phyloP scores from a whole-genome alignment of 2,797 vertebrate species.

The Manis javanica region DNA sequence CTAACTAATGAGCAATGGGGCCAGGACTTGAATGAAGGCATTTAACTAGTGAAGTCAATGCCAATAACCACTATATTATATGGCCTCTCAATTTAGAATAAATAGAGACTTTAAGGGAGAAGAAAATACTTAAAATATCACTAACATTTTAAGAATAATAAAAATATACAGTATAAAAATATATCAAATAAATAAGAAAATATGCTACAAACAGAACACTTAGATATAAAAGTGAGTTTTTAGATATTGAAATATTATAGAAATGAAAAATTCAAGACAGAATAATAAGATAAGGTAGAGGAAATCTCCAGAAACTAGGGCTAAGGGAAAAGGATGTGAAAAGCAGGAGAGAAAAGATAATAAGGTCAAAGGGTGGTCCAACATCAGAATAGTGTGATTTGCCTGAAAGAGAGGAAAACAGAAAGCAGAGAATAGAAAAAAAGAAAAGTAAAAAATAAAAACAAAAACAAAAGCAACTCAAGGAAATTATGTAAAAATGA shows the following conservation, averaged over 20 bases:
- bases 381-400: not conserved
- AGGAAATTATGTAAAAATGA: not conserved
- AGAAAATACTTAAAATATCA: slow-evolving; percentile 8
- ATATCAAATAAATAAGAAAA: not conserved
- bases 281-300: not conserved
- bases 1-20: not conserved
- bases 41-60: not conserved
- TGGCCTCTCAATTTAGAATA: not conserved
- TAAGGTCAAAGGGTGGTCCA: not conserved
- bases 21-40: not conserved
- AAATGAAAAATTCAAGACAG: not conserved
- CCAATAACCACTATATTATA: not conserved
- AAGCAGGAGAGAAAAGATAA: not conserved
- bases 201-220: not conserved
- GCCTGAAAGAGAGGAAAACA: not conserved
- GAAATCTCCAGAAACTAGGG: not conserved
- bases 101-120: not conserved
- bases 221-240: not conserved
- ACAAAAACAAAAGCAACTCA: not conserved
- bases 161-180: not conserved
- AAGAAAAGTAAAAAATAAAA: too few species aligned
- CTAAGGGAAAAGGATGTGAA: not conserved
- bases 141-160: not conserved
- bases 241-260: not conserved
- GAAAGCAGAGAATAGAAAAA: not conserved